Percentiles rank a stretch among this genome's conserved stretches.
phyloP scores from a whole-genome alignment of 2,113 vertebrate species.

The Puntigrus tetrazona region DNA sequence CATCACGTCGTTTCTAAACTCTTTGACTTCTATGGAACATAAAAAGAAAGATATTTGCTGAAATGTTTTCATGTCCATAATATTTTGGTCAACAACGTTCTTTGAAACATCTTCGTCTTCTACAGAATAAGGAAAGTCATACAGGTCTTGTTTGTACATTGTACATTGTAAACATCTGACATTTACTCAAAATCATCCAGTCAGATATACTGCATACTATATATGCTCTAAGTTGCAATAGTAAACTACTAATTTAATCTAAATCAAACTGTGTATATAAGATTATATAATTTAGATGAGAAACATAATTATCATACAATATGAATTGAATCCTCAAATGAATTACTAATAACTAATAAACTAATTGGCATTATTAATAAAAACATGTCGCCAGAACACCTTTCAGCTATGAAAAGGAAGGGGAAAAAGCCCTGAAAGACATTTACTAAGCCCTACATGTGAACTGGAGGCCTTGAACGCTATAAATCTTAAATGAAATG shows the following conservation, averaged over 20 bases:
- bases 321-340: not conserved
- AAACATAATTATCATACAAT: not conserved
- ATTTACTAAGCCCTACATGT: slow-evolving; percentile 69
- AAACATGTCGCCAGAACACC: not conserved
- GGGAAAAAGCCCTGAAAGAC: slow-evolving; percentile 63
- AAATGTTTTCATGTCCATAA: not conserved
- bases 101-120: not conserved
- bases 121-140: not conserved
- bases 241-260: not conserved
- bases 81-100: not conserved
- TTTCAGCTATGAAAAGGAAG: not conserved
- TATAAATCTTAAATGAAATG: slow-evolving; percentile 82
- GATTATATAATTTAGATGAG: not conserved
- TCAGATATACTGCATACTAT: not conserved
- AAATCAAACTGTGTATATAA: not conserved
- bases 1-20: not conserved
- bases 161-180: too few relatives aligned
- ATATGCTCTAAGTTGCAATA: not conserved
- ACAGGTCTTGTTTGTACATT: too few relatives aligned
- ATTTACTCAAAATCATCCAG: not conserved
- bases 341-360: not conserved
- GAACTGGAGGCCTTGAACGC: slow-evolving; percentile 74
- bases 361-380: not conserved
- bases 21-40: not conserved
- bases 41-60: not conserved